phyloP scores from a whole-genome alignment of 1,140 invertebrate genomes.

The Drosophila littoralis region DNA sequence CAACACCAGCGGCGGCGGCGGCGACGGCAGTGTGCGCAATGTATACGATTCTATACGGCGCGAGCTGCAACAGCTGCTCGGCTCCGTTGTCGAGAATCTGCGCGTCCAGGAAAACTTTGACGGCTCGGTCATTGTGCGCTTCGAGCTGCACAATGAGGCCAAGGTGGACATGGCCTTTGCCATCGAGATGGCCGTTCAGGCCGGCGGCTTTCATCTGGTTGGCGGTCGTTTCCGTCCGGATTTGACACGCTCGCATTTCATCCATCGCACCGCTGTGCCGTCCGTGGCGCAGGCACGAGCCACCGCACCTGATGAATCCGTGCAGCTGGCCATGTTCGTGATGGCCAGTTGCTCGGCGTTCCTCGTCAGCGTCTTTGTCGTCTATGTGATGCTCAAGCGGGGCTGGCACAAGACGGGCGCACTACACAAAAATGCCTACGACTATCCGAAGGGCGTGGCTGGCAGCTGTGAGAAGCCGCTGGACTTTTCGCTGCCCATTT shows the following conservation, averaged over 20 bases:
- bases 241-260: constrained; percentile 75
- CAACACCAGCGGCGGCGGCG: constrained; percentile 63
- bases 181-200: constrained; percentile 72
- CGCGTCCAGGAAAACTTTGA: constrained; percentile 83
- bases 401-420: constrained; percentile 55
- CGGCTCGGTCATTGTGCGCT: constrained; percentile 69
- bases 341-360: constrained; percentile 83
- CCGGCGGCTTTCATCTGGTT: constrained; percentile 63
- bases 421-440: constrained; percentile 44
- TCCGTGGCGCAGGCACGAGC: constrained; percentile 60
- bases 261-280: constrained; percentile 59
- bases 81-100: constrained; percentile 75
- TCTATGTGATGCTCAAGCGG: constrained; percentile 82
- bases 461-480: constrained; percentile 58
- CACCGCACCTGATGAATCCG: constrained; percentile 68
- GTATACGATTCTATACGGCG: constrained; percentile 72
- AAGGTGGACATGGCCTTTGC: constrained; percentile 83
- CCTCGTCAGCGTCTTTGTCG: constrained; percentile 80
- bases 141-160: constrained; percentile 76
- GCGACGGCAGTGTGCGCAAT: constrained; percentile 56
- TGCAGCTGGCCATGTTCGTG: constrained; percentile 81
- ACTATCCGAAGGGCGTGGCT: constrained; percentile 29
- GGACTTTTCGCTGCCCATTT: constrained; percentile 80
- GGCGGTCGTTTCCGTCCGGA: constrained; percentile 72
- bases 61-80: constrained; percentile 75